Conservation (phyloP, 2,113 vertebrate genomes). For the Galemys pyrenaicus region DNA sequence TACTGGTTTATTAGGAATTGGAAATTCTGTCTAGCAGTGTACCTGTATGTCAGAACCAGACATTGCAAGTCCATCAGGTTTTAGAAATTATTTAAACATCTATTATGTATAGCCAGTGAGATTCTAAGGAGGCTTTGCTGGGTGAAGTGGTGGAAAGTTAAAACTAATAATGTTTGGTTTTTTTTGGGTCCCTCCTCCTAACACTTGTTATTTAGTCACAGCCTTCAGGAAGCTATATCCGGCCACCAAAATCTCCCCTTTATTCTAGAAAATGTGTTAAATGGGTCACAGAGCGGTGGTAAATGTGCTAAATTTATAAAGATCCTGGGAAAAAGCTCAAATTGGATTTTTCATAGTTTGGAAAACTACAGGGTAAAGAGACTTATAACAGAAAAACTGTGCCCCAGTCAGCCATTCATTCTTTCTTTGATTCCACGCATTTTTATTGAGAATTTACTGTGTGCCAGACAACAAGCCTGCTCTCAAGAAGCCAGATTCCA, state of each 20-base stretch:
- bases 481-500: neutral
- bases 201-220: neutral
- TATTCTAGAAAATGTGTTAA: slow-evolving; percentile 6
- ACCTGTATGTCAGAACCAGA: neutral
- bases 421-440: neutral
- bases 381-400: neutral
- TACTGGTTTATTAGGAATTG: neutral
- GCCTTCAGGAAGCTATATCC: slow-evolving; percentile 1
- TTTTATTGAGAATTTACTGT: neutral
- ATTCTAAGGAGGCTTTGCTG: neutral
- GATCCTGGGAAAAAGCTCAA: neutral
- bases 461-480: neutral
- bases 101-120: neutral
- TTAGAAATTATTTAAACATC: slow-evolving; percentile 17
- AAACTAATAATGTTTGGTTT: slow-evolving; percentile 23
- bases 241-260: neutral
- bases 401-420: neutral
- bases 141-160: neutral
- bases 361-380: neutral
- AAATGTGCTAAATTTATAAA: slow-evolving; percentile 16
- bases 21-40: neutral
- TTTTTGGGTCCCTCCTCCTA: no score
- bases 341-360: neutral
- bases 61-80: neutral
- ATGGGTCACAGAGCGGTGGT: neutral